Evolutionary conservation across 2,113 vertebrate species (phyloP).

Genomic region (Cheilinus undulatus): DNA sequence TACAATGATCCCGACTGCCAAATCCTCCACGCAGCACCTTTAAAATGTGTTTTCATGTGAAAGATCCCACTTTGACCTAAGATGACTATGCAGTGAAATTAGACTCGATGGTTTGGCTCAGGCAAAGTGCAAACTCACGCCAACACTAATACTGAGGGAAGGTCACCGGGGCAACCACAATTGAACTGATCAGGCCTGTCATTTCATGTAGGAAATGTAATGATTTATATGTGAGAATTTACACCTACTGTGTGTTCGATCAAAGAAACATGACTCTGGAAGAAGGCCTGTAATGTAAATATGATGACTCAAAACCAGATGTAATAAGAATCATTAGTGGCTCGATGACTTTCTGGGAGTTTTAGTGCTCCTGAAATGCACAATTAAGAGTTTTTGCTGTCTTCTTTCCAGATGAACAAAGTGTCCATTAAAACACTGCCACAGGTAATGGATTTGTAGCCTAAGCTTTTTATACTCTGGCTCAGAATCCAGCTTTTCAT

Average conservation of each 20-base stretch:
- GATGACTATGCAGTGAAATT: constrained; percentile 53
- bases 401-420: constrained; percentile 46
- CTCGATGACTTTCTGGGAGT: constrained; percentile 46
- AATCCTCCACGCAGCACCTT: constrained; percentile 27
- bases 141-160: constrained; percentile 52
- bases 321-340: constrained; percentile 57
- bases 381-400: constrained; percentile 52
- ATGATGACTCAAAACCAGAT: constrained; percentile 41
- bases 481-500: constrained; percentile 53
- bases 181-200: constrained; percentile 49
- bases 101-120: constrained; percentile 57
- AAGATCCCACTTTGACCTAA: constrained; percentile 49
- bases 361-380: constrained; percentile 52
- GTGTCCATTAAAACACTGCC: constrained; percentile 58
- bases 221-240: constrained; percentile 45
- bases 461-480: constrained; percentile 49
- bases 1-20: constrained; percentile 11
- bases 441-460: constrained; percentile 60
- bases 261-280: constrained; percentile 27
- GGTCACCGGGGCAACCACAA: constrained; percentile 48
- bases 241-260: constrained; percentile 46
- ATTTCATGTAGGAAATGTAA: constrained; percentile 45
- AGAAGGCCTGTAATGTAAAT: constrained; percentile 14
- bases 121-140: constrained; percentile 27
- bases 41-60: constrained; percentile 45